Percentiles rank a stretch among this genome's conserved stretches.
These are phyloP conservation scores for Podargus strigoides DNA, from an alignment of 2,797 vertebrate species.

Conservation along the genomic window DNA sequence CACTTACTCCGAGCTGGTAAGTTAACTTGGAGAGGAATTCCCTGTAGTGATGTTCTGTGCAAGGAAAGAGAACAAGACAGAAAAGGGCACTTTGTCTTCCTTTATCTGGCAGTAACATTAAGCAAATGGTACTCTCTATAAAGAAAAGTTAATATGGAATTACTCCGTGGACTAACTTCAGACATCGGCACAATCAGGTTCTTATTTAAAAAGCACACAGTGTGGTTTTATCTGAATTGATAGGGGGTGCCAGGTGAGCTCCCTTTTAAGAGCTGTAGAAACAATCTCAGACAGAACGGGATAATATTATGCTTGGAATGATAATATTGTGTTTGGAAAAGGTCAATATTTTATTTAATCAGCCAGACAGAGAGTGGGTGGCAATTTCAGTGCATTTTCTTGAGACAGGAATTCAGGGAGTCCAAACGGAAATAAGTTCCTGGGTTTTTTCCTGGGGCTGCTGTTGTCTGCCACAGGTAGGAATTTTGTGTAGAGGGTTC, in stretches of 20 bases:
- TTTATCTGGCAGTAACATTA: not conserved
- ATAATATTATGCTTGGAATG: conserved; percentile 52
- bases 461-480: not conserved
- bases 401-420: conserved; percentile 35
- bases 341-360: conserved; percentile 63
- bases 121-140: not conserved
- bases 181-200: not conserved
- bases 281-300: conserved; percentile 1
- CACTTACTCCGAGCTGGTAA: not conserved
- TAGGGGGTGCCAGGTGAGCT: conserved; percentile 31
- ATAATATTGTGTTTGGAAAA: conserved; percentile 67
- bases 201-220: not conserved
- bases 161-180: not conserved
- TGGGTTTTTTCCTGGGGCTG: not conserved
- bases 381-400: conserved; percentile 47
- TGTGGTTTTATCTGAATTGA: conserved; percentile 25
- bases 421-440: not conserved
- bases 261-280: conserved; percentile 36
- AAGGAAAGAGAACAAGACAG: not conserved
- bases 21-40: not conserved
- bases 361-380: conserved; percentile 61
- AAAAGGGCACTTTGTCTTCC: not conserved
- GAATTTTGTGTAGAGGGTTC: not conserved
- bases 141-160: not conserved
- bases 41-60: not conserved